Base-by-base conservation (phyloP, 2,888 invertebrate species). In the Adelphocoris suturalis region DNA sequence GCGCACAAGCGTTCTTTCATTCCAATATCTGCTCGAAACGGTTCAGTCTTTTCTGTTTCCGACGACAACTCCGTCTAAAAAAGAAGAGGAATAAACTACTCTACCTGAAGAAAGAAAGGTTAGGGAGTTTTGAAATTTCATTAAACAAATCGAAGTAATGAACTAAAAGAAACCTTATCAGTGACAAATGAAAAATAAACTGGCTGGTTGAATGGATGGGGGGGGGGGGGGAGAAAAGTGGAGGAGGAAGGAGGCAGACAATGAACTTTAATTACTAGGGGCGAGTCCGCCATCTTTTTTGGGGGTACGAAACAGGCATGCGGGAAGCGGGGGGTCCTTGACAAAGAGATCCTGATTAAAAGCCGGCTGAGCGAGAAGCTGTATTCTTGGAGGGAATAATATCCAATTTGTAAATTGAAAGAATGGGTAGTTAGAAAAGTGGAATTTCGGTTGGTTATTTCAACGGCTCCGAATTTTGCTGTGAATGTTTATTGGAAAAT, bases 121-220 rank as follows among this genome's bases (percentile, higher is more conserved):
- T 4, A 23, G 68, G 9, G 27, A 5, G 5, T 7, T n/a, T 68
- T 68, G 23, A 23, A 68, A 68, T 68, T 68, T 23, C 27, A 68
- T 68, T 68, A 68, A 68, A 68, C 68, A 68, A 68, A 68, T 68
- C 27, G 68, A 68, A 68, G 68, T 68, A 68, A 68, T 68, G 68
- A 68, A 68, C 68, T 68, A 27, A 68, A 23, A 68, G 68, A 68
- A 68, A 68, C 68, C 68, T 68, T 68, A 68, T 68, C 68, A 68
- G 27, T 68, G 68, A 68, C 68, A 68, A 68, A 68, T 68, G 68
- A 68, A 68, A 68, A 57, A 57, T 57, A 57, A 16, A 57, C n/a
- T 13, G 57, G 57, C 57, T 11, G 4, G 61, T 68, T 68, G 68
- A 23, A 23, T 5, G n/a, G n/a, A 0, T n/a, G 16, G 19, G 19